Evolutionary conservation across 2,888 invertebrate genomes (phyloP).

Genomic region (Papilio demoleus): DNA sequence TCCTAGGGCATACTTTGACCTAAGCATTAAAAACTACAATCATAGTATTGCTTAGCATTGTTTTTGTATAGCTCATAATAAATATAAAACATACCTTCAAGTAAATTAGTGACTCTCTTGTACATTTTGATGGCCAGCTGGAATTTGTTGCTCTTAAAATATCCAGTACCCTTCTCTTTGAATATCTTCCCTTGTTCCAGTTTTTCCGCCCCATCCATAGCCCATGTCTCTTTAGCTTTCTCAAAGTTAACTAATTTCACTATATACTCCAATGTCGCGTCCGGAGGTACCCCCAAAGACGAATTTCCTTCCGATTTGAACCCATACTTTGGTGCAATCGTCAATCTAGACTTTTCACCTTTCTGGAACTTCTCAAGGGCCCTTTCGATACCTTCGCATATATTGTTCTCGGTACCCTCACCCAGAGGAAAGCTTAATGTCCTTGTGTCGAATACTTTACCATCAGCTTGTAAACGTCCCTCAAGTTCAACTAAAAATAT

Average conservation of each 20-base stretch:
- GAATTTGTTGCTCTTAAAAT: constrained; percentile 86
- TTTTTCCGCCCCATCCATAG: constrained; percentile 90
- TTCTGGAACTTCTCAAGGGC: constrained; percentile 92
- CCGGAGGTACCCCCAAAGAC: constrained; percentile 89
- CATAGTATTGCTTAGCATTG: no score
- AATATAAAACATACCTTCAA: constrained; percentile 74
- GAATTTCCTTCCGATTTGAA: constrained; percentile 89
- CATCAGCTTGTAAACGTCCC: constrained; percentile 80
- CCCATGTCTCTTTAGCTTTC: constrained; percentile 91
- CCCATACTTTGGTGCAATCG: constrained; percentile 90
- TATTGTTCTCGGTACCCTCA: constrained; percentile 89
- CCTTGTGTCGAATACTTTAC: constrained; percentile 91
- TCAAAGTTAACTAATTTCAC: constrained; percentile 94
- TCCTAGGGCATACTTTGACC: no score
- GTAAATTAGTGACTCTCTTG: constrained; percentile 87
- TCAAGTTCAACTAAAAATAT: constrained; percentile 87
- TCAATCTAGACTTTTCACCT: constrained; percentile 90
- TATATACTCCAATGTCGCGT: constrained; percentile 90
- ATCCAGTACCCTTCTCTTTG: constrained; percentile 96
- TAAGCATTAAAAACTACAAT: no score
- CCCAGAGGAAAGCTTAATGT: constrained; percentile 93
- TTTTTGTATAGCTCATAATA: neutral
- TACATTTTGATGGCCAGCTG: constrained; percentile 90
- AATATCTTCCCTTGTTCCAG: constrained; percentile 90
- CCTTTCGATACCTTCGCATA: constrained; percentile 92